Evolutionary conservation across 2,797 vertebrate species (phyloP).

Genomic region (Gymnocypris eckloni): DNA sequence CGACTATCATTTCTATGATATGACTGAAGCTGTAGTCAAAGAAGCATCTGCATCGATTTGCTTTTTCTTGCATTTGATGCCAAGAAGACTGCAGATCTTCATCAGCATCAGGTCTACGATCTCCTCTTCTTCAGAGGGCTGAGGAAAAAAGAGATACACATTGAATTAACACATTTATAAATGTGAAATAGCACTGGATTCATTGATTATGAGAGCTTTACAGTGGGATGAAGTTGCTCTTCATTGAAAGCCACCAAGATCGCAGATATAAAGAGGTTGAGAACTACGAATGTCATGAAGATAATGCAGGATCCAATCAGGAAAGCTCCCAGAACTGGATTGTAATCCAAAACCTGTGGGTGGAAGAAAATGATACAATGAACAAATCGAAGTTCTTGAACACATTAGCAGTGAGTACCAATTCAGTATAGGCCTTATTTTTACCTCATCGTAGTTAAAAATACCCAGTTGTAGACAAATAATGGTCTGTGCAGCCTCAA

Average conservation of each 20-base stretch:
- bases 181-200: neutral
- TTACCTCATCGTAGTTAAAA: conserved; percentile 96
- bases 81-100: conserved; percentile 90
- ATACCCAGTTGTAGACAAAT: conserved; percentile 94
- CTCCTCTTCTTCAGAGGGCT: conserved; percentile 94
- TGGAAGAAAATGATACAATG: conserved; percentile 22
- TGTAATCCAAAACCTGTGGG: conserved; percentile 89
- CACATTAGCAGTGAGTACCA: neutral
- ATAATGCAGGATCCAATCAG: conserved; percentile 94
- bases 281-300: conserved; percentile 96
- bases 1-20: neutral
- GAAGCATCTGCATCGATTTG: neutral
- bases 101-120: conserved; percentile 89
- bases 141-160: conserved; percentile 55
- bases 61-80: conserved; percentile 84
- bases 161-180: neutral
- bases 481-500: conserved; percentile 88
- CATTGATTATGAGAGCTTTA: neutral
- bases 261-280: conserved; percentile 97
- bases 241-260: conserved; percentile 95
- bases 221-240: conserved; percentile 85
- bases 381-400: neutral
- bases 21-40: conserved; percentile 2
- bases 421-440: neutral
- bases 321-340: conserved; percentile 89